Conservation (phyloP, 2,888 invertebrate species). For the Linnaemya tessellans region DNA sequence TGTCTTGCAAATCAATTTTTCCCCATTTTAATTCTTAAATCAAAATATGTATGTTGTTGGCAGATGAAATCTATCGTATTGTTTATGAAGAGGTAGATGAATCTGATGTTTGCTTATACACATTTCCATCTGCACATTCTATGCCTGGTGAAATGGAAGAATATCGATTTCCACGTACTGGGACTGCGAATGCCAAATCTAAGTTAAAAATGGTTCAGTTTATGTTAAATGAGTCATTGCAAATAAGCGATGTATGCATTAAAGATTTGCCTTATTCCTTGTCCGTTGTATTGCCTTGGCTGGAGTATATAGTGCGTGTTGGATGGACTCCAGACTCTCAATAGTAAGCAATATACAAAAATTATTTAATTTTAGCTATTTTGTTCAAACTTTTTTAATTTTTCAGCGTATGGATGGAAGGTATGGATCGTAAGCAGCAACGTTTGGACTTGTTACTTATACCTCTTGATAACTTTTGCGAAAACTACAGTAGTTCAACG, state of each 20-base stretch:
- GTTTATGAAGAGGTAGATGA: slow-evolving; percentile 94
- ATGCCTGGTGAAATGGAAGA: slow-evolving; percentile 92
- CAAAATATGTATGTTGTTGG: not conserved
- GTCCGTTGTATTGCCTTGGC: slow-evolving; percentile 93
- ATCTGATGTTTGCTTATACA: slow-evolving; percentile 94
- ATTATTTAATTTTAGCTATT: slow-evolving; percentile 1
- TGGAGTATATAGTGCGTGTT: slow-evolving; percentile 96
- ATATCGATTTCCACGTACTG: slow-evolving; percentile 93
- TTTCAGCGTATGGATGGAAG: slow-evolving; percentile 93
- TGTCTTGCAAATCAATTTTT: not conserved
- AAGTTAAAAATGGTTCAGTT: slow-evolving; percentile 93
- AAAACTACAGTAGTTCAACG: slow-evolving; percentile 83
- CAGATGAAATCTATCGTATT: slow-evolving; percentile 91
- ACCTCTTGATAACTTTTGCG: slow-evolving; percentile 90
- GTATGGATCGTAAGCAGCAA: slow-evolving; percentile 94
- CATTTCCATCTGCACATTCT: slow-evolving; percentile 92
- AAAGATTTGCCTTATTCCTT: slow-evolving; percentile 90
- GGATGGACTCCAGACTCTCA: slow-evolving; percentile 97
- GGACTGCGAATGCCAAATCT: slow-evolving; percentile 95
- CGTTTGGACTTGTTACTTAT: slow-evolving; percentile 92
- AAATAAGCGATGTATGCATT: slow-evolving; percentile 90
- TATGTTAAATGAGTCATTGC: slow-evolving; percentile 85
- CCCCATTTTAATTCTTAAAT: not conserved
- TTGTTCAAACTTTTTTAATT: slow-evolving; percentile 7
- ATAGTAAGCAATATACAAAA: slow-evolving; percentile 86